Base-by-base conservation (phyloP, 2,113 vertebrate species). In the Pogona vitticeps region DNA sequence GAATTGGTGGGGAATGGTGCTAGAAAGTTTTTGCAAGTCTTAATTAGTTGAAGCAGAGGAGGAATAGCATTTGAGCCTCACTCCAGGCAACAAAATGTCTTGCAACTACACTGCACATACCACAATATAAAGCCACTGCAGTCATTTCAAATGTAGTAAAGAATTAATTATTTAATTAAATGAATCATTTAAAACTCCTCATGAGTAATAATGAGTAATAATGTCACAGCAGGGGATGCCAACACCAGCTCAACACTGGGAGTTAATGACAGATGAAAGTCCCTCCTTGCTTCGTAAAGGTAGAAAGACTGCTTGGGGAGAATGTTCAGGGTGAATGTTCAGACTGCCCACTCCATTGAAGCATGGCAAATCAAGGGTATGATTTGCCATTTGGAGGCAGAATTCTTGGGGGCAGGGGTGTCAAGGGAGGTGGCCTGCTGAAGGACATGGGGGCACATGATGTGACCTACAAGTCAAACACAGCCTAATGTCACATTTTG, bases 171-270 rank as follows among this genome's bases (percentile, higher is more conserved):
- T 28, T 67, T 26, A 28, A 33, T 38, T 40, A 52, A 31, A 56
- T 56, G 4, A 56, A 31, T 17, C 21, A 20, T 33, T 33, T n/a
- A 58, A 77, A 77, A 56, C 28, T 20, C 46, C 21, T 77, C 31
- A 76, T 63, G n/a, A n/a, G n/a, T n/a, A n/a, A n/a, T n/a, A n/a
- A n/a, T 76, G 21, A 76, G n/a, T 76, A 76, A 52, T 76, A 76
- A 76, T 56, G 75, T 40, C 31, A 6, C 13, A 76, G 3, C 3
- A 76, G 75, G 56, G 7, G n/a, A 38, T 7, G 20, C 33, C 33
- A 76, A 18, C 28, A 31, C 31, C 28, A 56, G n/a, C 5, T 4
- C 76, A n/a, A 58, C 6, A 6, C 46, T 58, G 23, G 3, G 23
- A 28, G 18, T 36, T 3, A 14, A 10, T 13, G 31, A 17, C 13